Conservation (phyloP, 1,140 invertebrate genomes). For the Oryctes rhinoceros region DNA sequence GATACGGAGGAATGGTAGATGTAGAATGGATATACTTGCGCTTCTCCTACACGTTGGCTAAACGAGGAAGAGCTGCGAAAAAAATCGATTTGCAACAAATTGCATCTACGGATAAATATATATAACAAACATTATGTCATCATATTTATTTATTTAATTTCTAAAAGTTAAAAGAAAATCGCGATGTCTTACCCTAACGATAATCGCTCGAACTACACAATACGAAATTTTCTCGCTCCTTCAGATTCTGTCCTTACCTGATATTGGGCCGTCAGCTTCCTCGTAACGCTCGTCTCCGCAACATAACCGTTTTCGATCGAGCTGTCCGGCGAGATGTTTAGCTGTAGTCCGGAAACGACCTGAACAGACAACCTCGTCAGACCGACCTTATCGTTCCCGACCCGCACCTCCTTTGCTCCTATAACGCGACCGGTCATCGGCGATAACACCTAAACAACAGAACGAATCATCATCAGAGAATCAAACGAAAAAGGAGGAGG, state of each 20-base stretch:
- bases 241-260: conserved; percentile 69
- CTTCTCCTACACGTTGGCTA: no score
- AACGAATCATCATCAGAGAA: conserved; percentile 15
- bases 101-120: no score
- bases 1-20: background rate
- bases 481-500: background rate
- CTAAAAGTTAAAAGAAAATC: no score
- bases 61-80: no score
- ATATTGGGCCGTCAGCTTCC: conserved; percentile 90
- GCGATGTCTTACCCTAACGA: no score
- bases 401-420: conserved; percentile 88
- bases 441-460: conserved; percentile 74
- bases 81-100: no score
- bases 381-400: conserved; percentile 90
- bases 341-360: conserved; percentile 89
- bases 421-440: conserved; percentile 91
- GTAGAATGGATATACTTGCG: no score
- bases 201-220: no score
- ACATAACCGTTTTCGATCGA: conserved; percentile 88
- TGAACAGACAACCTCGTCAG: conserved; percentile 83
- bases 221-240: no score
- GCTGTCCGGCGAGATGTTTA: conserved; percentile 86
- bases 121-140: no score
- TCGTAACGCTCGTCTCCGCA: conserved; percentile 87
- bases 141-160: no score